Percentiles rank a stretch among this genome's conserved stretches.
These are phyloP conservation scores for Apomyelois bistriatella DNA, from an alignment of 2,888 invertebrate genomes.

Conservation along the genomic window DNA sequence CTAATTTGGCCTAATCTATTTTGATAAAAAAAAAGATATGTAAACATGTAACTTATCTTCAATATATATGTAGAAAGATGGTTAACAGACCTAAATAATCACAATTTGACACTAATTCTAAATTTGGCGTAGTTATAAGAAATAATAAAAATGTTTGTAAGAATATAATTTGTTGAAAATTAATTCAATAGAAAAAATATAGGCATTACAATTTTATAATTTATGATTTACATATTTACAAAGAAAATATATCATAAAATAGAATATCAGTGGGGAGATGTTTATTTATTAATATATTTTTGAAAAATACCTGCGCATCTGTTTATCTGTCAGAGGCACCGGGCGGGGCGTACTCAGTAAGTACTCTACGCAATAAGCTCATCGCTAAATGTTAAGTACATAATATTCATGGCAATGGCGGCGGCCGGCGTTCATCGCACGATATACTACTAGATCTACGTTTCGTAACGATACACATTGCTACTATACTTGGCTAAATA, in stretches of 20 bases:
- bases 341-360: constrained; percentile 24
- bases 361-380: constrained; percentile 38
- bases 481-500: constrained; percentile 23
- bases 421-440: constrained; percentile 20
- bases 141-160: background rate
- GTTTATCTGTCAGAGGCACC: constrained; percentile 6
- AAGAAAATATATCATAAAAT: constrained; percentile 46
- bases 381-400: constrained; percentile 35
- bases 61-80: too few relatives aligned
- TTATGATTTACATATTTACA: constrained; percentile 67
- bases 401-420: constrained; percentile 13
- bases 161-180: constrained; percentile 13
- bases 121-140: constrained; percentile 6
- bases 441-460: constrained; percentile 20
- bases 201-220: constrained; percentile 43
- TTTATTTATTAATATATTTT: constrained; percentile 12
- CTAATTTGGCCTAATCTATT: too few relatives aligned
- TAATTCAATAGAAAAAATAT: constrained; percentile 25
- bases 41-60: too few relatives aligned
- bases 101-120: constrained; percentile 9
- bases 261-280: constrained; percentile 41
- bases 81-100: background rate
- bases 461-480: constrained; percentile 10
- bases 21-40: too few relatives aligned
- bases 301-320: constrained; percentile 2